phyloP scores from a whole-genome alignment of 1,140 invertebrate genomes.

The Pantala flavescens region DNA sequence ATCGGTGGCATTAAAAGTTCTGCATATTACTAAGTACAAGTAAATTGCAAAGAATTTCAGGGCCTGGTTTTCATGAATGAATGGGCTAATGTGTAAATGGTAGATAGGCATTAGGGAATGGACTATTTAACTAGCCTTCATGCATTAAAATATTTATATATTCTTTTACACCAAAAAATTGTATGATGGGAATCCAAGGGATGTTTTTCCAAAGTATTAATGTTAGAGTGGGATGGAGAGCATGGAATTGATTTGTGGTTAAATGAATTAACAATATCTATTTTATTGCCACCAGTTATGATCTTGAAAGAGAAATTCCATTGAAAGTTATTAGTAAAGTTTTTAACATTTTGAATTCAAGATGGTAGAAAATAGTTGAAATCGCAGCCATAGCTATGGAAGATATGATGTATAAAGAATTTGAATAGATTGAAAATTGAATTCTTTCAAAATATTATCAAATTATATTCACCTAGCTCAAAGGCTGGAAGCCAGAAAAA shows the following conservation, averaged over 20 bases:
- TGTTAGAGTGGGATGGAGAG: not conserved
- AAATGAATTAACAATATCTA: not conserved
- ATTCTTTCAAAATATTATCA: not conserved
- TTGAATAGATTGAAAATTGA: not conserved
- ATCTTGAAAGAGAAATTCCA: not conserved
- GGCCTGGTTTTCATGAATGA: not conserved
- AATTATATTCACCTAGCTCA: not conserved
- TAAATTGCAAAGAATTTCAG: not conserved
- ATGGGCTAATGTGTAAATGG: constrained; percentile 5
- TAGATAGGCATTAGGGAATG: not conserved
- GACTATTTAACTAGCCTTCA: not conserved
- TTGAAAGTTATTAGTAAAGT: not conserved
- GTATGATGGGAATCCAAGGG: not conserved
- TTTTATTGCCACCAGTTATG: not conserved
- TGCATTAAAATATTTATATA: constrained; percentile 6
- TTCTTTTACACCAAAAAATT: constrained; percentile 1
- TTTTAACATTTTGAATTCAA: not conserved
- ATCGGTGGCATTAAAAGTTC: not conserved
- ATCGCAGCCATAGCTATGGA: not conserved
- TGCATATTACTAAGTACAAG: not conserved
- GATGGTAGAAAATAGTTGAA: not conserved
- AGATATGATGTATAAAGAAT: not conserved
- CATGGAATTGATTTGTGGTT: not conserved
- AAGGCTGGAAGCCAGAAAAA: not conserved
- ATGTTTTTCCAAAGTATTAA: not conserved